These are phyloP conservation scores for Megaustenia siamemsis DNA, from an alignment of 2,888 invertebrate species.

Conservation along the genomic window DNA sequence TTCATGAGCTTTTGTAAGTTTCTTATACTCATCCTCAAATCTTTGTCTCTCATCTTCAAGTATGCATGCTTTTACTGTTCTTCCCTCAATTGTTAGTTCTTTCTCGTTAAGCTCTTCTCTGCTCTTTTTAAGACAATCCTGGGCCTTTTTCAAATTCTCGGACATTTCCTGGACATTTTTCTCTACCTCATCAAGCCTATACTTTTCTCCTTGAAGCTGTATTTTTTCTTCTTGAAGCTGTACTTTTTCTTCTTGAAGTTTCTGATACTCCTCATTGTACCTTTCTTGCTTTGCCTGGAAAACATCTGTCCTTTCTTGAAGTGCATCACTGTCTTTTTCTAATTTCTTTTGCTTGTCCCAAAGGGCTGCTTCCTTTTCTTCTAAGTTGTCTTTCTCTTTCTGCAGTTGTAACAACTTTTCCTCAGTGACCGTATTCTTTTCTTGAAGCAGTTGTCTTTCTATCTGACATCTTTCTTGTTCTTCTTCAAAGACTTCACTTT, in stretches of 20 bases:
- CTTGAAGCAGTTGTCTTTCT: background rate
- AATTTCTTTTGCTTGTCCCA: background rate
- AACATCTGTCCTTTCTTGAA: background rate
- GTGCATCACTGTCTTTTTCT: background rate
- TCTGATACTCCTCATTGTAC: background rate
- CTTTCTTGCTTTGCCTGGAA: background rate
- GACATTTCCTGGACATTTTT: background rate
- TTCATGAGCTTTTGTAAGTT: background rate
- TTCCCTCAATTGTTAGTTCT: background rate
- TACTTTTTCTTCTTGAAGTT: background rate
- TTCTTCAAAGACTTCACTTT: background rate
- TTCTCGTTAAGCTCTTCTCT: background rate
- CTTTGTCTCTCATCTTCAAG: slow-evolving; percentile 5
- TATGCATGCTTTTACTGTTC: background rate
- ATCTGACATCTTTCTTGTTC: background rate
- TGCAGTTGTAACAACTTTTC: background rate
- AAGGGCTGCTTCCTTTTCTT: background rate
- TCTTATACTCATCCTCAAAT: background rate
- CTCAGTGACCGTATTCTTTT: background rate
- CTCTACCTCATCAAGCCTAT: background rate
- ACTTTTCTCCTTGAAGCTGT: background rate
- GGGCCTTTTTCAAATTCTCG: background rate
- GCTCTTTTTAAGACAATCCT: background rate
- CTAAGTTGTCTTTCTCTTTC: background rate
- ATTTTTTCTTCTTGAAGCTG: too few relatives aligned